Evolutionary conservation across 2,888 invertebrate species (phyloP), one percentile per base, ranked within the genome.

Genomic region (Sipha maydis): DNA sequence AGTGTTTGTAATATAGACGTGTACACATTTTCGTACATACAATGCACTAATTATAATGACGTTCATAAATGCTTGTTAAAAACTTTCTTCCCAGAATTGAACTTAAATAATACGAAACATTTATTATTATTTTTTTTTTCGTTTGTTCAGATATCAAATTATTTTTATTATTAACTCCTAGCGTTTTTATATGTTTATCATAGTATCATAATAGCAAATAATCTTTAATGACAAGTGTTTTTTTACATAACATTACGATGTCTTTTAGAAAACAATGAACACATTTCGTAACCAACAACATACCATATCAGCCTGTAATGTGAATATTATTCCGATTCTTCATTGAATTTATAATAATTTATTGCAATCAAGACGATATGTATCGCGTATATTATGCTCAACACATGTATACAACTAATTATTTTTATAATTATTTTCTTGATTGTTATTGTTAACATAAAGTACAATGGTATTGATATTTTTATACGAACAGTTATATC

Each of bases 321-420:
- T 56, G 73, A 75, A 83, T 21, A 38, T 48, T 61, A 56, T 61
- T 56, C 38, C 28, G 56, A 83, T 75, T 75, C 28, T 56, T 28
- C 11, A 21, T 56, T 38, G n/a, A 75, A 75, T 38, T 75, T 14
- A 61, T 61, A 79, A 79, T 79, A 79, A 34, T 61, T 34, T 56
- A 83, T 83, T 38, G 34, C 48, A 75, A 83, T 83, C 83, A n/a
- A 83, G 28, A 83, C 38, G 75, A 56, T 56, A 56, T 56, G 34
- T 73, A 73, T 73, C 34, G 31, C 48, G 28, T 28, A 34, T 56
- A 56, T 56, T 67, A 28, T 69, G n/a, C 19, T 28, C 14, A 31
- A 69, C 21, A 25, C 61, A 8, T 54, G 17, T 17, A 54, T 73
- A 31, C 31, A 31, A 56, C 25, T 83, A 83, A 83, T 83, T 71